These are phyloP conservation scores for Allolobophora icterica DNA, from an alignment of 2,888 invertebrate species.

Conservation along the genomic window DNA sequence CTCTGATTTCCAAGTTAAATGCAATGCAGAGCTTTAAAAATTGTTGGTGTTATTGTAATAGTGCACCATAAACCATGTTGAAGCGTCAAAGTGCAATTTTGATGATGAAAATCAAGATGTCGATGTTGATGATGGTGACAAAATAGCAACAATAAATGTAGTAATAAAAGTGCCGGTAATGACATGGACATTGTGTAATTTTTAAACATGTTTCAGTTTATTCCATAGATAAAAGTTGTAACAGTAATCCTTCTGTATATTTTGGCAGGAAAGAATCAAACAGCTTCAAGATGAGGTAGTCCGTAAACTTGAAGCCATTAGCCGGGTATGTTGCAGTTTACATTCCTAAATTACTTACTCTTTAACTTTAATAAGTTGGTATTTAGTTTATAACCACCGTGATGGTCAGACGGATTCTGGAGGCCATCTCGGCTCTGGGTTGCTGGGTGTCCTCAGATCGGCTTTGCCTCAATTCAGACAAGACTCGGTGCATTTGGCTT, in stretches of 20 bases:
- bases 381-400: no score
- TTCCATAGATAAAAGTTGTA: background rate
- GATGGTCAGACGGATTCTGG: no score
- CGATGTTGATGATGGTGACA: background rate
- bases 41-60: no score
- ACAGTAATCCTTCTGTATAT: background rate
- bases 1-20: background rate
- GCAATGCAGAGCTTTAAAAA: no score
- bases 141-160: no score
- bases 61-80: background rate
- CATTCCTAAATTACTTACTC: background rate
- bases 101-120: background rate
- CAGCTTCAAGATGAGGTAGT: background rate
- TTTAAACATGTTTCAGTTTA: background rate
- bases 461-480: no score
- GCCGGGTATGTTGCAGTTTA: background rate
- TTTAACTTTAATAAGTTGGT: background rate
- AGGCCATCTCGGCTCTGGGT: no score
- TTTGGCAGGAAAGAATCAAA: constrained; percentile 22
- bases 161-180: background rate
- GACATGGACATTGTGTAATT: background rate
- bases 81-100: background rate
- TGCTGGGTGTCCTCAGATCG: no score
- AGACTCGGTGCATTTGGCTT: no score
- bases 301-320: background rate